Percentiles rank a stretch among this genome's conserved stretches.
Evolutionary conservation across 2,888 invertebrate genomes (phyloP).

Genomic region (Andrena chrysosceles): DNA sequence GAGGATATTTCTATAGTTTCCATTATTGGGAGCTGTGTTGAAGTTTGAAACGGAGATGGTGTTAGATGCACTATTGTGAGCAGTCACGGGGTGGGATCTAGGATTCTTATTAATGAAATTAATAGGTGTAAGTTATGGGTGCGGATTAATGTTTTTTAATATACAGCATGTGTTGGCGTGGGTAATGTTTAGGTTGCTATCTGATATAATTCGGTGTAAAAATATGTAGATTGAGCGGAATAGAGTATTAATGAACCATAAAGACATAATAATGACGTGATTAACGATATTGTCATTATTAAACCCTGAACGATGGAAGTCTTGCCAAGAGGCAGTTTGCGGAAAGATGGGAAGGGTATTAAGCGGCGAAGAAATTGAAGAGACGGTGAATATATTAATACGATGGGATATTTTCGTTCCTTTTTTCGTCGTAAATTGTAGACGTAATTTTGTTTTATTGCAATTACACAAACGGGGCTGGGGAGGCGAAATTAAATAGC

Average conservation of each 20-base stretch:
- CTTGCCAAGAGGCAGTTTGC: not conserved
- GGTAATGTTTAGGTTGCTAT: not conserved
- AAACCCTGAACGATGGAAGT: not conserved
- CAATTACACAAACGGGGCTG: constrained; percentile 70
- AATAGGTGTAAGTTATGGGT: not conserved
- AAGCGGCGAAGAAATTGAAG: not conserved
- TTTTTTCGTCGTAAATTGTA: constrained; percentile 49
- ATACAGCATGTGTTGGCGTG: not conserved
- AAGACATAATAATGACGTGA: not conserved
- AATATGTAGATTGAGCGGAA: not conserved
- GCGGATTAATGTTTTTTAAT: not conserved
- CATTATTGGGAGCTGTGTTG: not conserved
- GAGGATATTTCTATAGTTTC: not conserved
- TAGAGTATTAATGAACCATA: not conserved
- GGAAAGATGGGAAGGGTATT: not conserved
- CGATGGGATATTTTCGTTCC: constrained; percentile 22
- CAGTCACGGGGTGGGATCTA: too few species aligned
- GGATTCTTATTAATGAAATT: not conserved
- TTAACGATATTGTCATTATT: not conserved
- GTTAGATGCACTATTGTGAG: too few species aligned
- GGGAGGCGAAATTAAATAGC: constrained; percentile 73
- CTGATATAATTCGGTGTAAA: not conserved
- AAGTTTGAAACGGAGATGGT: not conserved
- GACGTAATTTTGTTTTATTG: constrained; percentile 65
- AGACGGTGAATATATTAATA: not conserved